These are phyloP conservation scores for Athetis lepigone DNA, from an alignment of 2,888 invertebrate genomes.

Conservation along the genomic window DNA sequence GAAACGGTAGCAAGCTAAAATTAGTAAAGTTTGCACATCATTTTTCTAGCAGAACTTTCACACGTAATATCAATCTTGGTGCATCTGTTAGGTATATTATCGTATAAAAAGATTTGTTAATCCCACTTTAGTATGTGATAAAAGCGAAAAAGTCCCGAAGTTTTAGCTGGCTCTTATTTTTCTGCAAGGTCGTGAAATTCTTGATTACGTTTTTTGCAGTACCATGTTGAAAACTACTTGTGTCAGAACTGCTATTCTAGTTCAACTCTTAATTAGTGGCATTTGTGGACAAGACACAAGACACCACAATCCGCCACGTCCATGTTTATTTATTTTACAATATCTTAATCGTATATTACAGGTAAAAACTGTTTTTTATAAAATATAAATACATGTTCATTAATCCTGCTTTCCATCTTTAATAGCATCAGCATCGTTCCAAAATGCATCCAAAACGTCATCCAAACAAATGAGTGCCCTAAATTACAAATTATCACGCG, in stretches of 20 bases:
- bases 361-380: too few species aligned
- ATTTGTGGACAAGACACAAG: too few species aligned
- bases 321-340: too few species aligned
- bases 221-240: slow-evolving; percentile 3
- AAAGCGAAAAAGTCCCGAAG: background rate
- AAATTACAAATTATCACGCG: slow-evolving; percentile 57
- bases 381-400: too few species aligned
- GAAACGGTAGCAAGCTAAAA: slow-evolving; percentile 36
- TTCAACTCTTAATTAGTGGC: too few species aligned
- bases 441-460: slow-evolving; percentile 33
- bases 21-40: slow-evolving; percentile 53
- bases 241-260: too few species aligned
- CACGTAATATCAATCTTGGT: slow-evolving; percentile 30
- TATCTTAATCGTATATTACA: too few species aligned
- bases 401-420: too few species aligned
- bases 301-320: too few species aligned
- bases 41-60: slow-evolving; percentile 31
- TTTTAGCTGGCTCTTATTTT: slow-evolving; percentile 6
- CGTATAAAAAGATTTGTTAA: slow-evolving; percentile 14
- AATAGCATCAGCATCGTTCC: background rate
- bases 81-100: slow-evolving; percentile 18
- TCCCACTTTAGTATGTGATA: slow-evolving; percentile 7
- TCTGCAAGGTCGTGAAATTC: slow-evolving; percentile 2
- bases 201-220: slow-evolving; percentile 17
- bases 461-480: slow-evolving; percentile 39